A percentile compares a stretch with the other conserved stretches of the same genome.
These are phyloP conservation scores for Chironomus striatipennis DNA, from an alignment of 1,140 invertebrate species.

Conservation along the genomic window DNA sequence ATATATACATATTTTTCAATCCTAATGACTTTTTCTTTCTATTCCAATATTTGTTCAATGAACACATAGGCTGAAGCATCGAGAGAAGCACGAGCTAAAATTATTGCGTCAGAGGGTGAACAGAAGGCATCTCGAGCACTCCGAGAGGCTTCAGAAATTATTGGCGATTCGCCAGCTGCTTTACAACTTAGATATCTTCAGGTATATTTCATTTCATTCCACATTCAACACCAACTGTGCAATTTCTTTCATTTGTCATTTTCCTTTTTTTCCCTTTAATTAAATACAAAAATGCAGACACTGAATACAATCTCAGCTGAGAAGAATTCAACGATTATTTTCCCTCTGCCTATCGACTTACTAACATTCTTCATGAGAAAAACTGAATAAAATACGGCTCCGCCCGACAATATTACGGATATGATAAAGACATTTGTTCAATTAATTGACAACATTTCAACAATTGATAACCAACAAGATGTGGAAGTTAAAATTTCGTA, in stretches of 20 bases:
- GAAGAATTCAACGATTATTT: slow-evolving; percentile 97
- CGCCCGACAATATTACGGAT: neutral
- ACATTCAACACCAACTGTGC: slow-evolving; percentile 3
- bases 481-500: neutral
- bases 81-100: slow-evolving; percentile 71
- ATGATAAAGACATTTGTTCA: slow-evolving; percentile 10
- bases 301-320: slow-evolving; percentile 92
- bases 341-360: slow-evolving; percentile 89
- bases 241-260: slow-evolving; percentile 10
- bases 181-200: slow-evolving; percentile 53
- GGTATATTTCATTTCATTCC: slow-evolving; percentile 28
- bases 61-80: slow-evolving; percentile 61
- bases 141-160: slow-evolving; percentile 87
- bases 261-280: slow-evolving; percentile 17
- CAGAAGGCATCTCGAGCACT: slow-evolving; percentile 82
- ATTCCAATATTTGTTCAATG: too few relatives aligned
- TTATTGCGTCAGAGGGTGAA: slow-evolving; percentile 76
- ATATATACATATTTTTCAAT: too few relatives aligned
- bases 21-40: too few relatives aligned
- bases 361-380: slow-evolving; percentile 62
- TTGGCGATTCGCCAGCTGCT: slow-evolving; percentile 82
- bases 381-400: slow-evolving; percentile 30
- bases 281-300: slow-evolving; percentile 52
- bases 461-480: neutral
- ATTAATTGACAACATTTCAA: neutral